phyloP scores from a whole-genome alignment of 2,797 vertebrate genomes.

The Peromyscus aztecus region DNA sequence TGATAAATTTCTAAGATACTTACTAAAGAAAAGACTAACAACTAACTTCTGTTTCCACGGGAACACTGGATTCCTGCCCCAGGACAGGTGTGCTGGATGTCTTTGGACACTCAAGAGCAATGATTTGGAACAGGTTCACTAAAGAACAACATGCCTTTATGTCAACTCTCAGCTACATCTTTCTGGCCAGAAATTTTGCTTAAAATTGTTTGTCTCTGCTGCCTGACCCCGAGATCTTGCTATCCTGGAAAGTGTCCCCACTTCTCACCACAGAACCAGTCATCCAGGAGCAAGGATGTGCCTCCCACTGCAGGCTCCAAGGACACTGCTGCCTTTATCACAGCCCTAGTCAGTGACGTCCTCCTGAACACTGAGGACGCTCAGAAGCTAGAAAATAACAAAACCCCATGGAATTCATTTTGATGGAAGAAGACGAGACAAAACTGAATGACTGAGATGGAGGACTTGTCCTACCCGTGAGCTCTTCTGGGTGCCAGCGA shows the following conservation, averaged over 20 bases:
- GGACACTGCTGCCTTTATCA: not conserved
- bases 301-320: conserved; percentile 9
- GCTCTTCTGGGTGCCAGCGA: not conserved
- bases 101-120: not conserved
- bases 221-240: conserved; percentile 3
- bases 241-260: conserved; percentile 16
- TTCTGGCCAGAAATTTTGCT: conserved; percentile 17
- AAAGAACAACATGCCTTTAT: conserved; percentile 27
- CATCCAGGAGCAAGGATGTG: not conserved
- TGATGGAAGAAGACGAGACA: not conserved
- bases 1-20: conserved; percentile 6
- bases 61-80: not conserved
- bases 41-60: not conserved
- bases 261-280: not conserved
- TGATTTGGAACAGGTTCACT: conserved; percentile 32
- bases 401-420: not conserved
- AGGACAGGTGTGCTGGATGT: not conserved
- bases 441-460: not conserved
- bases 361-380: not conserved
- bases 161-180: conserved; percentile 28
- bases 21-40: conserved; percentile 38
- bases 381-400: not conserved
- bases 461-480: not conserved
- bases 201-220: conserved; percentile 18
- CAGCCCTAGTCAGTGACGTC: not conserved